phyloP scores from a whole-genome alignment of 2,113 vertebrate genomes.

The Petromus typicus region DNA sequence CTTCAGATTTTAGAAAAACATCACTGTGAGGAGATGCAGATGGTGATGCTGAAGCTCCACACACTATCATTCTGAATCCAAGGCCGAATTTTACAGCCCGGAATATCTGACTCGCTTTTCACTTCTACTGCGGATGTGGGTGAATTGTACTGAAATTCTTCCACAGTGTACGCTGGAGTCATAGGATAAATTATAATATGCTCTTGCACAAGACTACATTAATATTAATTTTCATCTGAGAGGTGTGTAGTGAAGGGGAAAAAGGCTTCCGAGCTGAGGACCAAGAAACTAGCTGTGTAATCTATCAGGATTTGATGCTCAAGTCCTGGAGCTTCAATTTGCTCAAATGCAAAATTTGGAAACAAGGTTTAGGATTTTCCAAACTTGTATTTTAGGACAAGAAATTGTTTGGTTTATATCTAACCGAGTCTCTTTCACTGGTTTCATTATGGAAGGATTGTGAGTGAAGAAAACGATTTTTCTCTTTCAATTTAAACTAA shows the following conservation, averaged over 20 bases:
- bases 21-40: background rate
- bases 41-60: fast-evolving
- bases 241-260: background rate
- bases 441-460: fast-evolving
- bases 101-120: background rate
- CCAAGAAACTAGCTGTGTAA: background rate
- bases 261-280: background rate
- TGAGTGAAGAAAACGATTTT: background rate
- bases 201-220: background rate
- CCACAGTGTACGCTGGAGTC: background rate
- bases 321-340: background rate
- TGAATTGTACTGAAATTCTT: background rate
- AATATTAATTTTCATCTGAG: conserved; percentile 39
- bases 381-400: background rate
- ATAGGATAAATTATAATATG: background rate
- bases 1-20: background rate
- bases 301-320: background rate
- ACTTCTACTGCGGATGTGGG: background rate
- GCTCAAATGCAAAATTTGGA: background rate
- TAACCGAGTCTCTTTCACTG: background rate
- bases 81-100: background rate
- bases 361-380: background rate
- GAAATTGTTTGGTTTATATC: background rate
- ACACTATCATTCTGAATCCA: background rate
- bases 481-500: background rate